phyloP scores from a whole-genome alignment of 2,113 vertebrate genomes.

The Hippocampus guttulatus region DNA sequence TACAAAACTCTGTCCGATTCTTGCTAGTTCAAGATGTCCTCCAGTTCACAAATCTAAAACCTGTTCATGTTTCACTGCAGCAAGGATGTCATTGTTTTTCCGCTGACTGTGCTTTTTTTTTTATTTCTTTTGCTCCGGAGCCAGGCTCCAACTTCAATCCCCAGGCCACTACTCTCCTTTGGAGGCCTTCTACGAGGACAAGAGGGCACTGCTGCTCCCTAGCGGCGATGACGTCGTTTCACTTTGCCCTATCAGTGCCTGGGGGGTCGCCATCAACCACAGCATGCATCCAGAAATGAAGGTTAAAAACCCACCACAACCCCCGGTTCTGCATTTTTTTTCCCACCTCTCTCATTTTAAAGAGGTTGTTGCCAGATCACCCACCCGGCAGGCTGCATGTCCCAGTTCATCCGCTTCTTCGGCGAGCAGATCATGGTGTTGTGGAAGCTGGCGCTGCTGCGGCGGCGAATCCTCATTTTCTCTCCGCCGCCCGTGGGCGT shows the following conservation, averaged over 20 bases:
- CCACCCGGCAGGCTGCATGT: constrained; percentile 95
- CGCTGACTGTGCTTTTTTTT: background rate
- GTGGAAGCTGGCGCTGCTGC: constrained; percentile 92
- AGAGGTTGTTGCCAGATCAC: constrained; percentile 77
- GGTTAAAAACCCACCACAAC: constrained; percentile 58
- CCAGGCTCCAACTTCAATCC: constrained; percentile 87
- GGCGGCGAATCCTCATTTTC: constrained; percentile 92
- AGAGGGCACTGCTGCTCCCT: constrained; percentile 83
- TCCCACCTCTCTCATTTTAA: background rate
- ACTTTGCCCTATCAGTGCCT: constrained; percentile 73
- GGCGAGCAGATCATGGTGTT: constrained; percentile 93
- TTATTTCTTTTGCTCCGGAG: constrained; percentile 12
- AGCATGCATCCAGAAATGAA: constrained; percentile 97
- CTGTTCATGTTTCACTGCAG: background rate
- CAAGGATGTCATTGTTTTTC: background rate
- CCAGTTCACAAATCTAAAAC: background rate
- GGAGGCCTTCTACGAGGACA: constrained; percentile 93
- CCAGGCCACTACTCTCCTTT: constrained; percentile 90
- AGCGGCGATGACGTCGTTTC: constrained; percentile 66
- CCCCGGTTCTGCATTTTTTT: too few relatives aligned
- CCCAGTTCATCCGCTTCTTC: constrained; percentile 96
- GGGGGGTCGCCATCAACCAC: constrained; percentile 83
- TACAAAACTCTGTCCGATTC: too few relatives aligned
- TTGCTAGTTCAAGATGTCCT: too few relatives aligned
- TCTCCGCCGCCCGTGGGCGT: constrained; percentile 91